A percentile compares a stretch with the other conserved stretches of the same genome.
phyloP scores from a whole-genome alignment of 2,888 invertebrate genomes.

The Leptopilina syphax region DNA sequence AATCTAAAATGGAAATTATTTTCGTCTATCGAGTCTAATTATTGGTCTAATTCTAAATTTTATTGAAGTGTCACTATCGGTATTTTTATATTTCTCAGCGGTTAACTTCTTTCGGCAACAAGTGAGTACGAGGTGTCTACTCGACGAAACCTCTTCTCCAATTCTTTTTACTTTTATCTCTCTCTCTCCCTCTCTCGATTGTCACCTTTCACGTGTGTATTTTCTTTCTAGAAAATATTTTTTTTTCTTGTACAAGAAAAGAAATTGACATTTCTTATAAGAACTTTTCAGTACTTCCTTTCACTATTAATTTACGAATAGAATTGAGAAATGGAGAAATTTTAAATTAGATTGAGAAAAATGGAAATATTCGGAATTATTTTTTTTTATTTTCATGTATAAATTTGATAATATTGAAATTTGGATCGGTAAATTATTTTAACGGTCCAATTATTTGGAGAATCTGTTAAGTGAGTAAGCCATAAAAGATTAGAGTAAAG shows the following conservation, averaged over 20 bases:
- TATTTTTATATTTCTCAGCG: constrained; percentile 14
- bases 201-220: constrained; percentile 42
- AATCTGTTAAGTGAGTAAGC: constrained; percentile 1
- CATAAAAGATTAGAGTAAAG: constrained; percentile 1
- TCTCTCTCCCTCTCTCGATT: background rate
- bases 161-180: constrained; percentile 25
- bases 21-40: too few relatives aligned
- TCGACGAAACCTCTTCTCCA: constrained; percentile 19
- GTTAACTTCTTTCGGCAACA: constrained; percentile 36
- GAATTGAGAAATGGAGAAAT: too few relatives aligned
- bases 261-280: background rate
- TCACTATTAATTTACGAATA: background rate
- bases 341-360: too few relatives aligned
- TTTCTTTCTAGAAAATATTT: background rate
- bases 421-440: background rate
- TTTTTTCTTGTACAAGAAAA: background rate
- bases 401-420: too few relatives aligned
- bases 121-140: constrained; percentile 34
- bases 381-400: too few relatives aligned
- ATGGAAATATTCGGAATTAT: too few relatives aligned
- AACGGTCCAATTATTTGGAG: background rate
- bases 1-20: too few relatives aligned
- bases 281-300: background rate
- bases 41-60: background rate
- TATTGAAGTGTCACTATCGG: background rate